Conservation (phyloP, 2,888 invertebrate species). For the Chrysolina oricalcia region DNA sequence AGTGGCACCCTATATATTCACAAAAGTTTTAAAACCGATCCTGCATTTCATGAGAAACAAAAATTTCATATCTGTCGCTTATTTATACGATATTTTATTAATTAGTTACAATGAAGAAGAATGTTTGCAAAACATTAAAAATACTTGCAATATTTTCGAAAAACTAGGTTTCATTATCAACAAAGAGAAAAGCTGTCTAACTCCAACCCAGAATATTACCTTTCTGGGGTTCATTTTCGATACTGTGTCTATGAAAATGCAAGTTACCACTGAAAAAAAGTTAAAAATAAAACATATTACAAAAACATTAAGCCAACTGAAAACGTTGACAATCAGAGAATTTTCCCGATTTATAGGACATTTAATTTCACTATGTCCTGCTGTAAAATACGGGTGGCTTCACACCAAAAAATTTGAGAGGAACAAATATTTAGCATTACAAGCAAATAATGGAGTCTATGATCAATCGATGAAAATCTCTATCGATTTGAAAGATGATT, state of each 20-base stretch:
- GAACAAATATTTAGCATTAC: no score
- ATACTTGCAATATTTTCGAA: background rate
- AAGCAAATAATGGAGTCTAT: no score
- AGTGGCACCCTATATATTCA: background rate
- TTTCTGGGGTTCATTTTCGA: conserved; percentile 11
- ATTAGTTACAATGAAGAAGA: background rate
- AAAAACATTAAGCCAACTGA: background rate
- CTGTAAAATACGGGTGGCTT: no score
- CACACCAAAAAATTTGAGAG: no score
- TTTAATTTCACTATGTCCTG: no score
- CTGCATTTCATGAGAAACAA: background rate
- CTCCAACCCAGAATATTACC: conserved; percentile 3
- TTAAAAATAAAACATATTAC: background rate
- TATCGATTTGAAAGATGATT: no score
- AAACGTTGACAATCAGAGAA: background rate
- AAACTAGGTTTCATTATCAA: background rate
- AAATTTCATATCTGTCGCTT: background rate
- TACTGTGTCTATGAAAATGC: background rate
- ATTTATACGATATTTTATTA: background rate
- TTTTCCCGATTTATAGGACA: background rate
- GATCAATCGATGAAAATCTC: no score
- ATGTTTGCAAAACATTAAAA: conserved; percentile 2
- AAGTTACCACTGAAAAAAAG: background rate
- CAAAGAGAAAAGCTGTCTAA: conserved; percentile 12
- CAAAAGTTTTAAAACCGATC: background rate